Evolutionary conservation across 2,113 vertebrate species (phyloP).

Genomic region (Himantopus leucocephalus): DNA sequence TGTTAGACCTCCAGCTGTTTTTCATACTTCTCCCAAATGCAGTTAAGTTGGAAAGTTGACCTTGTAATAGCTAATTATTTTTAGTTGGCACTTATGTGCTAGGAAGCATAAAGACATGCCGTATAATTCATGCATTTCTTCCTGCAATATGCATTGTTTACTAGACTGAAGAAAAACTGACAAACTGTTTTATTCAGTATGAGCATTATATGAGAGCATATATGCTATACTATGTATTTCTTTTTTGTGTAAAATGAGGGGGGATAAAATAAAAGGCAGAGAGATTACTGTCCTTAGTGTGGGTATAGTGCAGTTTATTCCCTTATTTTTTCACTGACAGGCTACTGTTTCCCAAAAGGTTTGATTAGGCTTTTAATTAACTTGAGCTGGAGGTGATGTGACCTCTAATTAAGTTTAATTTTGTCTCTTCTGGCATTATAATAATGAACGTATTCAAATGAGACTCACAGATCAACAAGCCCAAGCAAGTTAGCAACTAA

Average conservation of each 20-base stretch:
- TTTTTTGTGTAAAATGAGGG: background rate
- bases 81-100: background rate
- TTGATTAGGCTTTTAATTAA: constrained; percentile 75
- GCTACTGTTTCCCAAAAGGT: constrained; percentile 47
- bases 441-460: constrained; percentile 67
- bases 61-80: background rate
- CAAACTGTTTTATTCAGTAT: background rate
- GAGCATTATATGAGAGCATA: background rate
- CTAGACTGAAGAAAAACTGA: background rate
- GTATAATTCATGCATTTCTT: background rate
- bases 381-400: constrained; percentile 55
- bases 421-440: constrained; percentile 56
- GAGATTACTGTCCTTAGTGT: background rate
- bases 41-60: background rate
- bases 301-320: background rate
- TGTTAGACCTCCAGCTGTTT: background rate
- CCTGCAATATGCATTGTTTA: background rate
- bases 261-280: background rate
- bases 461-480: constrained; percentile 41
- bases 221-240: background rate
- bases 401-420: constrained; percentile 73
- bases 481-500: constrained; percentile 46
- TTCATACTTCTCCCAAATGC: background rate
- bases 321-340: constrained; percentile 38
- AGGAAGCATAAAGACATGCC: background rate